Base-by-base conservation (phyloP, 2,888 invertebrate species). In the Lasioglossum villosulum region DNA sequence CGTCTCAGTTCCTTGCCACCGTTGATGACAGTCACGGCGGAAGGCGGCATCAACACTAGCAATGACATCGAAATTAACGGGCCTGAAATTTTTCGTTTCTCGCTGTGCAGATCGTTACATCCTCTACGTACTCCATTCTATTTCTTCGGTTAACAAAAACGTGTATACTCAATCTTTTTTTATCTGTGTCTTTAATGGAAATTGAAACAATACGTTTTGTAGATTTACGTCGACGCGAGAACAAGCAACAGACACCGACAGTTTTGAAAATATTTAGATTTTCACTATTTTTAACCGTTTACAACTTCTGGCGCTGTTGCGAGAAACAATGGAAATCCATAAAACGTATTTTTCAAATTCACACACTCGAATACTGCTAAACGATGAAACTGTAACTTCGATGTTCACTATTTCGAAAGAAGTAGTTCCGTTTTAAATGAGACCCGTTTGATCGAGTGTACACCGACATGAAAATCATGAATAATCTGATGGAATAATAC, bases 21-120 rank as follows among this genome's bases (percentile, higher is more conserved):
- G 71, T 76, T 83, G 78, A 83, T 63, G 34, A 73, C 37, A 19
- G 74, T 59, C 68, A 42, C 72, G 16, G 39, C 10, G 71, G 16
- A 39, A 30, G 42, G 27, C 74, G 16, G 52, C 30, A 12, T 48
- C 19, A 30, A 63, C 63, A 0, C 30, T 30, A n/a, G 30, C 27
- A 30, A 5, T 1, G 16, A 16, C 30, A 16, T 63, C 30, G 63
- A 63, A 63, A 27, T 30, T 30, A 6, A 63, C 63, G 63, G 30
- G 30, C 16, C 8, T 63, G 14, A 27, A 63, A 63, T 63, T 30
- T 63, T 63, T 30, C 30, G 30, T 6, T 30, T 30, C 19, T 1
- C 10, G 4, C 14, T 14, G 42, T 14, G 14, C 1, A 12, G n/a
- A 56, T 52, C 5, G 52, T 52, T 52, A 8, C 12, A 14, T n/a